Conservation (phyloP, 92 coral and sea anemone genomes). For the Porites divaricata region DNA sequence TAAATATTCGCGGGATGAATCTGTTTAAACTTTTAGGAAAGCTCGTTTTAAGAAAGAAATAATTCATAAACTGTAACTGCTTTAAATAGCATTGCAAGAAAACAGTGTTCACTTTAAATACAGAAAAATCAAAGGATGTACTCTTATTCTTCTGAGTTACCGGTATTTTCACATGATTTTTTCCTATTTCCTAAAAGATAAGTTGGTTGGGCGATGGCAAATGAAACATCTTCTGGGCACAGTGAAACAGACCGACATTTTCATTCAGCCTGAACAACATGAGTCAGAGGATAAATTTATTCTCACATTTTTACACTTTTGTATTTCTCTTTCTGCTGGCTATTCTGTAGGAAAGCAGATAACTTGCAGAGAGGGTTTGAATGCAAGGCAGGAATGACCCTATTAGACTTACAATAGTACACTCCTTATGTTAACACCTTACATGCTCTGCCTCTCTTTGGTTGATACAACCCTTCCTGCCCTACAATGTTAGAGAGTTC, state of each 20-base stretch:
- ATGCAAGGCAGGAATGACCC: conserved; percentile 15
- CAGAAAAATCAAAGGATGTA: conserved; percentile 7
- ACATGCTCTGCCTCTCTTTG: conserved; percentile 6
- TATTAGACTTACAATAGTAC: not conserved
- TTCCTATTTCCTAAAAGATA: not conserved
- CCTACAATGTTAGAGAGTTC: conserved; percentile 11
- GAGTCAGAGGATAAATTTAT: conserved; percentile 4
- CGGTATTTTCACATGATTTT: conserved; percentile 7
- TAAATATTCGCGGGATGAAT: conserved; percentile 1
- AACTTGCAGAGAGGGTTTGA: conserved; percentile 9
- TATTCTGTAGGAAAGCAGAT: conserved; percentile 8
- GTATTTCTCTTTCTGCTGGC: conserved; percentile 11
- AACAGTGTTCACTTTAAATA: conserved; percentile 9
- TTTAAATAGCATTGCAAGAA: conserved; percentile 6
- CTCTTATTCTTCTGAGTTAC: conserved; percentile 2
- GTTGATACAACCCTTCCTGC: conserved; percentile 11
- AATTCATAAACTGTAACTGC: conserved; percentile 5
- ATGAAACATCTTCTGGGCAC: not conserved
- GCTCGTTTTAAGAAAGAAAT: conserved; percentile 1
- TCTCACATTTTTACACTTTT: conserved; percentile 1
- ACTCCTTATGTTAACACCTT: conserved; percentile 11
- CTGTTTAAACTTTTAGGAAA: conserved; percentile 9
- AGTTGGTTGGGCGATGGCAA: not conserved
- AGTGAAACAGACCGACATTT: conserved; percentile 5
- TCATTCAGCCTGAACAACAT: conserved; percentile 8